These are phyloP conservation scores for Crotalus helleri DNA, from an alignment of 2,113 vertebrate species.

Conservation along the genomic window DNA sequence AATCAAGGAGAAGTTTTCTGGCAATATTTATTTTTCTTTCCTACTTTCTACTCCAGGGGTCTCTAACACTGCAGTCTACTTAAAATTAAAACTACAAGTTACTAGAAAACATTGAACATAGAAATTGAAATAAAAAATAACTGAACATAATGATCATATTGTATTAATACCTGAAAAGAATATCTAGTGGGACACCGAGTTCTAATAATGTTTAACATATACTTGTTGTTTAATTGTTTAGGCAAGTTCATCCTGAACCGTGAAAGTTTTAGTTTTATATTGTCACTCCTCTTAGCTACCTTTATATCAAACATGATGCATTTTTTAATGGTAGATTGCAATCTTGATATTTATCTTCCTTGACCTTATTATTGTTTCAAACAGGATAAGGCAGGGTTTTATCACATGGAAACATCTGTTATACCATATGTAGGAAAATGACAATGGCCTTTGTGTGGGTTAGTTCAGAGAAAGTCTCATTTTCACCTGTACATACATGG, in stretches of 20 bases:
- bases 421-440: background rate
- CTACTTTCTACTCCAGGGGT: background rate
- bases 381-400: background rate
- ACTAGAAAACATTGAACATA: rapidly evolving
- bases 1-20: background rate
- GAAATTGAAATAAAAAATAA: background rate
- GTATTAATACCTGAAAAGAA: background rate
- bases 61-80: background rate
- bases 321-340: background rate
- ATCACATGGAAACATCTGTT: background rate
- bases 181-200: background rate
- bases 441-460: background rate
- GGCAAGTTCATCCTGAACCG: background rate
- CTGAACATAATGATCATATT: too few relatives aligned
- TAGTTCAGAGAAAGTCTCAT: background rate
- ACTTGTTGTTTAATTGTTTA: background rate
- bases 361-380: background rate
- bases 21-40: background rate
- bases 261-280: background rate
- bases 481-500: background rate
- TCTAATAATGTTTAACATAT: background rate
- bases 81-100: background rate
- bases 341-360: background rate
- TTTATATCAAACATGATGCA: background rate
- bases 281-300: background rate